These are phyloP conservation scores for Coracopsis vasa DNA, from an alignment of 2,113 vertebrate genomes.

Conservation along the genomic window DNA sequence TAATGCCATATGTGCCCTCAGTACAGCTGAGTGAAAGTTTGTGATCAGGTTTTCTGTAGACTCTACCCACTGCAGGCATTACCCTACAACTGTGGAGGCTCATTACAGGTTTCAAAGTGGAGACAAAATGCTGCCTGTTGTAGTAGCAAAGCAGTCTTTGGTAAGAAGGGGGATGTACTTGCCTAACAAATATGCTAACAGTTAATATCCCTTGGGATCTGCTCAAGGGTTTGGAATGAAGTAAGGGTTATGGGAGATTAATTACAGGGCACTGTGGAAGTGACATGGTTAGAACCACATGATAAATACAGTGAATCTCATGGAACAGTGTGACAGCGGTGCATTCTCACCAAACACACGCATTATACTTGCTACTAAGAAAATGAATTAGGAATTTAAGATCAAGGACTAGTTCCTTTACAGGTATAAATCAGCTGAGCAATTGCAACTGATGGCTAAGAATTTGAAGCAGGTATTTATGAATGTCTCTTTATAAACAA, in stretches of 20 bases:
- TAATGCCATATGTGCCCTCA: too few species aligned
- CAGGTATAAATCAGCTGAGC: not conserved
- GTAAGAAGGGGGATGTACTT: not conserved
- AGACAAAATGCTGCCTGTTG: not conserved
- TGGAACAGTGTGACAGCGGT: not conserved
- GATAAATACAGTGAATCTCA: not conserved
- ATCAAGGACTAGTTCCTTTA: not conserved
- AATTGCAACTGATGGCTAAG: not conserved
- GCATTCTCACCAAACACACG: not conserved
- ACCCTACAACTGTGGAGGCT: not conserved
- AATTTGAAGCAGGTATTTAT: not conserved
- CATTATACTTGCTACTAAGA: not conserved
- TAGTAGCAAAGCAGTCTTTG: not conserved
- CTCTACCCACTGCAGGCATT: not conserved
- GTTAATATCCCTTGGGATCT: not conserved
- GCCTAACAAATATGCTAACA: not conserved
- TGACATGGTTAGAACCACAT: not conserved
- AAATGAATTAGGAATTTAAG: not conserved
- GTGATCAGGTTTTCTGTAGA: not conserved
- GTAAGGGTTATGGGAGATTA: not conserved
- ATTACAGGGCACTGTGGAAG: not conserved
- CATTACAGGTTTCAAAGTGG: not conserved
- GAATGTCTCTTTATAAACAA: not conserved
- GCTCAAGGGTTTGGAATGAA: not conserved
- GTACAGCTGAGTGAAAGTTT: not conserved